Evolutionary conservation across 2,888 invertebrate genomes (phyloP).

Genomic region (Tuberolachnus salignus): DNA sequence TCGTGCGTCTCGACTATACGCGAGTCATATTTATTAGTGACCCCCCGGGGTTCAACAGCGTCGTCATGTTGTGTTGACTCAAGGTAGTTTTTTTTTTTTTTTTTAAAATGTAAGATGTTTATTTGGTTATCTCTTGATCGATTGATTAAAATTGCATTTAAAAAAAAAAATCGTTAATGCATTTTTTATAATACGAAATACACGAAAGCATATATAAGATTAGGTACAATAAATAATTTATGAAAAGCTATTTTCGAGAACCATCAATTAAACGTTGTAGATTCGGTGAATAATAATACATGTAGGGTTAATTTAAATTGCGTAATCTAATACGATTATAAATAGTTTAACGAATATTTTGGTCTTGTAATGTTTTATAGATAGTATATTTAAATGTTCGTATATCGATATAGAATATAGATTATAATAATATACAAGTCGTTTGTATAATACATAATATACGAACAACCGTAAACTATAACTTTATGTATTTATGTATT

Average conservation of each 20-base stretch:
- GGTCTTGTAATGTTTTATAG: neutral
- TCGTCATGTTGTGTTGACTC: conserved; percentile 26
- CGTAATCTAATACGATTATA: neutral
- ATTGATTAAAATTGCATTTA: conserved; percentile 29
- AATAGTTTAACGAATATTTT: neutral
- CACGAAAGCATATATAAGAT: conserved; percentile 2
- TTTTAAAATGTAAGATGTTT: neutral
- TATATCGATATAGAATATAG: too few species aligned
- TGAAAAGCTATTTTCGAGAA: conserved; percentile 4
- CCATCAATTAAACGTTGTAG: neutral
- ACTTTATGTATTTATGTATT: neutral
- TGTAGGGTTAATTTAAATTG: conserved; percentile 7
- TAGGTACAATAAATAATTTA: conserved; percentile 10
- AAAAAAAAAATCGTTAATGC: conserved; percentile 2
- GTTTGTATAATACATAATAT: neutral
- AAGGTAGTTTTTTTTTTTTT: neutral
- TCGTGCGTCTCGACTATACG: conserved; percentile 11
- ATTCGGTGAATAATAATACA: neutral
- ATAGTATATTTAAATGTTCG: neutral
- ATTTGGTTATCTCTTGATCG: conserved; percentile 24
- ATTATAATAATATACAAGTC: neutral
- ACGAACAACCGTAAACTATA: too few species aligned
- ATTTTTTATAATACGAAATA: conserved; percentile 20
- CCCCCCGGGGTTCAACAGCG: conserved; percentile 5
- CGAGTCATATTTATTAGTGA: conserved; percentile 29